Evolutionary conservation across 2,888 invertebrate species (phyloP).

Genomic region (Odontomyia ornata): DNA sequence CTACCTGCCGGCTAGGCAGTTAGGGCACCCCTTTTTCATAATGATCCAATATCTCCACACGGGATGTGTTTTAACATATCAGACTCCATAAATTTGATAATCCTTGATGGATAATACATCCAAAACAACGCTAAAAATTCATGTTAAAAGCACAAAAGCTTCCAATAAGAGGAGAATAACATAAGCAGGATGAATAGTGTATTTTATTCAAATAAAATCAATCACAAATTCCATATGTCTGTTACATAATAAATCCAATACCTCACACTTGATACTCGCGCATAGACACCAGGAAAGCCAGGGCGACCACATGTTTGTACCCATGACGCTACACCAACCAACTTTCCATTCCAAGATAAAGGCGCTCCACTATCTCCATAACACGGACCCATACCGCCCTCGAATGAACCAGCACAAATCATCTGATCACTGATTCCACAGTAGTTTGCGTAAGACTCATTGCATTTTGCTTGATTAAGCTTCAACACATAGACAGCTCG

Average conservation of each 20-base stretch:
- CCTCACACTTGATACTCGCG: slow-evolving; percentile 42
- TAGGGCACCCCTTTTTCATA: too few relatives aligned
- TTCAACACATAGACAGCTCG: slow-evolving; percentile 57
- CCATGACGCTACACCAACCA: slow-evolving; percentile 62
- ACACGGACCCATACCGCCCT: slow-evolving; percentile 61
- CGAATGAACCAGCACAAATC: slow-evolving; percentile 57
- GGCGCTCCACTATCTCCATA: slow-evolving; percentile 63
- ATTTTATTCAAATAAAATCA: too few relatives aligned
- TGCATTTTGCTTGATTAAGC: slow-evolving; percentile 55
- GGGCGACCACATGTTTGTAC: slow-evolving; percentile 59
- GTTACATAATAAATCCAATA: slow-evolving; percentile 44
- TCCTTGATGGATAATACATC: too few relatives aligned
- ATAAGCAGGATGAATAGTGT: too few relatives aligned
- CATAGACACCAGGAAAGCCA: slow-evolving; percentile 55
- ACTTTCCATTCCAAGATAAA: slow-evolving; percentile 51
- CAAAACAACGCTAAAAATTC: too few relatives aligned
- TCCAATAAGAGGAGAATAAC: too few relatives aligned
- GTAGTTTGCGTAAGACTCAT: slow-evolving; percentile 53
- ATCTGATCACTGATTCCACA: slow-evolving; percentile 58
- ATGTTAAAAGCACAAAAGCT: too few relatives aligned
- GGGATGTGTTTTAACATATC: too few relatives aligned
- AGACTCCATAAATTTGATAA: too few relatives aligned
- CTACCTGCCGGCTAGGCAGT: too few relatives aligned
- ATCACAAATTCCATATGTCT: slow-evolving; percentile 9
- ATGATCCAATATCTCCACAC: too few relatives aligned